Evolutionary conservation across 2,113 vertebrate species (phyloP).

Genomic region (Scolopax mira): DNA sequence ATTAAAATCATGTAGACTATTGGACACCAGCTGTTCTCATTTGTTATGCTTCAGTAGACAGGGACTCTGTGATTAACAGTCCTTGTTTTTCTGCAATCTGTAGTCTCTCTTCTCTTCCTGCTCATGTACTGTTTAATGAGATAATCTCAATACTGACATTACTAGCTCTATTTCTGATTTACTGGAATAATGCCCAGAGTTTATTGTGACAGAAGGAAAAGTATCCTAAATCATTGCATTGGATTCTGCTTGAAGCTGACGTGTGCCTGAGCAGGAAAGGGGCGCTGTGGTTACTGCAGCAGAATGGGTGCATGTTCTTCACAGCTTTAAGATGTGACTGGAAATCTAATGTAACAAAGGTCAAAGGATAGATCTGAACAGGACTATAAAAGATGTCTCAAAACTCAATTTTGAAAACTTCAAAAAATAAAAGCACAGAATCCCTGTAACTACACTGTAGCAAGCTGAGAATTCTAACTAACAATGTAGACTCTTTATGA

Average conservation of each 20-base stretch:
- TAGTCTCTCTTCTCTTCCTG: constrained; percentile 46
- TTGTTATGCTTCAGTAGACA: constrained; percentile 44
- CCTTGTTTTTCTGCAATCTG: constrained; percentile 54
- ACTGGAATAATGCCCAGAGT: constrained; percentile 45
- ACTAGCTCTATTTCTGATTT: constrained; percentile 63
- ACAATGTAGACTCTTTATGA: not conserved
- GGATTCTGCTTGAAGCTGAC: not conserved
- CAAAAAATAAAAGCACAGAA: not conserved
- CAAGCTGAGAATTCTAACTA: not conserved
- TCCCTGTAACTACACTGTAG: not conserved
- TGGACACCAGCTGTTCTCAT: constrained; percentile 59
- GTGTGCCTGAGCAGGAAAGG: not conserved
- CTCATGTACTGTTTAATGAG: constrained; percentile 57
- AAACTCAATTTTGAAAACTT: not conserved
- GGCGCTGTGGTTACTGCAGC: not conserved
- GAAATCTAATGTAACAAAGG: not conserved
- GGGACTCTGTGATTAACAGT: constrained; percentile 51
- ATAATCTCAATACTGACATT: constrained; percentile 56
- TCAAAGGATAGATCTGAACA: not conserved
- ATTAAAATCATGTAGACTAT: constrained; percentile 54
- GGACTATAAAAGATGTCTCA: not conserved
- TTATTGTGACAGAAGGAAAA: constrained; percentile 51
- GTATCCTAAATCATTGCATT: not conserved
- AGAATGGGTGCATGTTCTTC: not conserved
- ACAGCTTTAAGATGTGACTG: not conserved